Conservation (phyloP, 2,113 vertebrate genomes). For the Engraulis encrasicolus region DNA sequence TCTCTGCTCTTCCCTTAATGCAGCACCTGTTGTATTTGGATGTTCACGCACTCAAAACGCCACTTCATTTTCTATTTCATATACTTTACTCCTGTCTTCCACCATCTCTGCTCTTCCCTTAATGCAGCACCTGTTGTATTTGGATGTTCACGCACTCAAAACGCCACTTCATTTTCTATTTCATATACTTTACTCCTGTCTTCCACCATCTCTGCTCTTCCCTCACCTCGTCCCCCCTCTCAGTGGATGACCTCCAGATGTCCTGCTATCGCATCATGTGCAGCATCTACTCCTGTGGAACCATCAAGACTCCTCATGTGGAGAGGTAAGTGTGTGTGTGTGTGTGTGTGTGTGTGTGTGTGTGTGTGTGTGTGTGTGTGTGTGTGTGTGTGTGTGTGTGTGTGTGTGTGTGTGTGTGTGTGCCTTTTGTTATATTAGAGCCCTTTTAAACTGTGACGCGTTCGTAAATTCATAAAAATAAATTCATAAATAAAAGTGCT, state of each 20-base stretch:
- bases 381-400: neutral
- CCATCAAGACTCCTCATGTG: conserved; percentile 88
- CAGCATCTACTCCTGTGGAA: conserved; percentile 93
- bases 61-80: too few species aligned
- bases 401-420: neutral
- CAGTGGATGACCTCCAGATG: conserved; percentile 94
- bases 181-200: neutral
- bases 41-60: too few species aligned
- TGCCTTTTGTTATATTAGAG: neutral
- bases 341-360: neutral
- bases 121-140: too few species aligned
- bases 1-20: too few species aligned
- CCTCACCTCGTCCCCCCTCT: neutral
- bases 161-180: too few species aligned
- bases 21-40: too few species aligned
- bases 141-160: too few species aligned
- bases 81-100: too few species aligned
- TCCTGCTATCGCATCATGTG: conserved; percentile 94
- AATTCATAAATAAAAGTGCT: too few species aligned
- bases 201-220: neutral
- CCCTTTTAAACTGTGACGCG: too few species aligned
- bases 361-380: neutral
- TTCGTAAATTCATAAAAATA: too few species aligned
- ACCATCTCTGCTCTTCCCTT: too few species aligned
- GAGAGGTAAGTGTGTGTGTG: conserved; percentile 78